Conservation (phyloP, 1,140 invertebrate species). For the Sarcophaga bullata region DNA sequence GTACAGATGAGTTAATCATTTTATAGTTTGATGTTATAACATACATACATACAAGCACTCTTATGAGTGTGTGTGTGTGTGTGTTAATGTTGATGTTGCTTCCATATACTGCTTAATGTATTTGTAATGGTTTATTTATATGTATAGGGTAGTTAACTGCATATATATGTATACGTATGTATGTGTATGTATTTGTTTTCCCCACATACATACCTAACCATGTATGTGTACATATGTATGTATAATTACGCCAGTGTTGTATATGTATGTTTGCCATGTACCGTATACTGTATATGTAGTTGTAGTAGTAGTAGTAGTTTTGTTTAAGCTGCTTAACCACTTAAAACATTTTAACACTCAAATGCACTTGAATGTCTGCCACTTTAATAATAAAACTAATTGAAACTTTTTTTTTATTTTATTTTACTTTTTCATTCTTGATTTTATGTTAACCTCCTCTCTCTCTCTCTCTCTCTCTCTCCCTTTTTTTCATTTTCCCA, state of each 20-base stretch:
- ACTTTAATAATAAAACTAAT: constrained; percentile 8
- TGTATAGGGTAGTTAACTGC: too few relatives aligned
- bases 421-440: not conserved
- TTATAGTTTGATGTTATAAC: too few relatives aligned
- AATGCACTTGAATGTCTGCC: constrained; percentile 23
- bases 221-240: not conserved
- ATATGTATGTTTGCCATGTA: too few relatives aligned
- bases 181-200: not conserved
- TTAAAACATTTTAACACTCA: constrained; percentile 26
- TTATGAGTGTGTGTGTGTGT: too few relatives aligned
- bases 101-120: too few relatives aligned
- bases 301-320: not conserved
- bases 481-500: not conserved
- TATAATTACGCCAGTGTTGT: not conserved
- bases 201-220: not conserved
- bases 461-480: not conserved
- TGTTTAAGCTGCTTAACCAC: constrained; percentile 23
- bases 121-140: too few relatives aligned
- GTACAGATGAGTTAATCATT: too few relatives aligned
- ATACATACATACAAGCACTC: too few relatives aligned
- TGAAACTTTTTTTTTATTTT: constrained; percentile 16
- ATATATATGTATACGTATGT: not conserved
- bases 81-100: too few relatives aligned
- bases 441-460: not conserved
- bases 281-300: too few relatives aligned